Evolutionary conservation across 2,797 vertebrate genomes (phyloP), one percentile per base, ranked within the genome.

Genomic region (Chlorospingus semifuscus): DNA sequence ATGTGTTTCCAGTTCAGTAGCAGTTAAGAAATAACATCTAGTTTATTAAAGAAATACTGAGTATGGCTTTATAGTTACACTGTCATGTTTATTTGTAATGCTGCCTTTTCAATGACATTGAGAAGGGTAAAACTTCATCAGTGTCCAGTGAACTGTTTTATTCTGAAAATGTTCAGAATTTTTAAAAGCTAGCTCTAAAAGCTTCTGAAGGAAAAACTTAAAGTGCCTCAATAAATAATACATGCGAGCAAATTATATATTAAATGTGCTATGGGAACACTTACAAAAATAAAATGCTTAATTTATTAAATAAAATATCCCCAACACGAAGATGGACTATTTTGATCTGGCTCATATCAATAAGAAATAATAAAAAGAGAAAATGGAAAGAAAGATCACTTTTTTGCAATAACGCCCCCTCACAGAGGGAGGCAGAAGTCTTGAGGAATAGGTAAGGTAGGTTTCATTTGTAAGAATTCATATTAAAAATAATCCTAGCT

Each of bases 1-100:
- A 39, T 89, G 46, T 75, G 64, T 92, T 96, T 97, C 79, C 96
- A 94, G 85, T 91, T 97, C 97, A 95, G 90, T 93, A 93, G 95
- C 20, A 23, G 87, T 96, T 97, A 89, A 88, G 92, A 97, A 96
- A 96, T 95, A 97, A 97, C 88, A 83, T 53, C 74, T 94, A 94
- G 91, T 96, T 96, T 97, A 96, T 97, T 95, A 95, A 92, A 95
- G 96, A 98, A 96, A 97, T 93, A 94, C 86, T 93, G 90, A 95
- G 94, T 97, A 98, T 98, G 97, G 97, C 98, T 98, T 98, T 97
- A 96, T 86, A 97, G 21, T 97, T 97, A 97, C 94, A 97, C 96
- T 97, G 77, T 95, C 93, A 95, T 95, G 89, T 96, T 91, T 97
- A 93, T 97, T 96, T 95, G 65, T 93, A 93, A 97, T 95, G 91